phyloP scores from a whole-genome alignment of 2,888 invertebrate species.

The Osmoderma eremita region DNA sequence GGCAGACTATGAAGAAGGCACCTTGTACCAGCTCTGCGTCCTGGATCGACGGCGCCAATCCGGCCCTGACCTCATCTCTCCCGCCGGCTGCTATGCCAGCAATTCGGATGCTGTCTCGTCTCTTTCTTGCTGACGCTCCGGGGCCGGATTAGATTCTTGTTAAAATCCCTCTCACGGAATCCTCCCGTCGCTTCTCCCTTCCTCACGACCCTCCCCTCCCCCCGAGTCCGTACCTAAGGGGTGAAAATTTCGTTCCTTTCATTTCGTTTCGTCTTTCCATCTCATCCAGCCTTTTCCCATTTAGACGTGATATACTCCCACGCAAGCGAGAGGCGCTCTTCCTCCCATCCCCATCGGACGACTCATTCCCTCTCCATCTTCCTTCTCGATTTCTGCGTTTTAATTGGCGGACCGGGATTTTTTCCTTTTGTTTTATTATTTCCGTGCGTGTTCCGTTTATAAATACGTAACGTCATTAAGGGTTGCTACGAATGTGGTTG shows the following conservation, averaged over 20 bases:
- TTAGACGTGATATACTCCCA: neutral
- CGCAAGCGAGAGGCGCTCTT: too few species aligned
- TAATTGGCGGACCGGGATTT: constrained; percentile 14
- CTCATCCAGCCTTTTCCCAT: neutral
- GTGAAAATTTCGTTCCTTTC: neutral
- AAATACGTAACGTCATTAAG: constrained; percentile 19
- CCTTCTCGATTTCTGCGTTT: constrained; percentile 4
- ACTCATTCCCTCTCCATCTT: neutral
- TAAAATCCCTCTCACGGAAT: constrained; percentile 28
- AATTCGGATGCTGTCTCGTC: constrained; percentile 5
- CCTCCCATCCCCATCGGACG: too few species aligned
- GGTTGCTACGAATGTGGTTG: neutral
- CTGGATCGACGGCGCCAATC: neutral
- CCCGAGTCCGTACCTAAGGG: neutral
- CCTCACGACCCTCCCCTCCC: neutral
- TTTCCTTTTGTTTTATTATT: constrained; percentile 23
- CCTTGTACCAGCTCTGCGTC: too few species aligned
- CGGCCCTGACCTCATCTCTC: constrained; percentile 5
- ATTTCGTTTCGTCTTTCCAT: neutral
- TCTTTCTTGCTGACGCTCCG: constrained; percentile 16
- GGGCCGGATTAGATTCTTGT: constrained; percentile 23
- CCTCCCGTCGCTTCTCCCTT: neutral
- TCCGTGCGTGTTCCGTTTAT: constrained; percentile 21
- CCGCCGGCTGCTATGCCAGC: constrained; percentile 15
- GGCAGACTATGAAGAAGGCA: too few species aligned